These are phyloP conservation scores for Unio delphinus DNA, from an alignment of 2,888 invertebrate genomes.

Conservation along the genomic window DNA sequence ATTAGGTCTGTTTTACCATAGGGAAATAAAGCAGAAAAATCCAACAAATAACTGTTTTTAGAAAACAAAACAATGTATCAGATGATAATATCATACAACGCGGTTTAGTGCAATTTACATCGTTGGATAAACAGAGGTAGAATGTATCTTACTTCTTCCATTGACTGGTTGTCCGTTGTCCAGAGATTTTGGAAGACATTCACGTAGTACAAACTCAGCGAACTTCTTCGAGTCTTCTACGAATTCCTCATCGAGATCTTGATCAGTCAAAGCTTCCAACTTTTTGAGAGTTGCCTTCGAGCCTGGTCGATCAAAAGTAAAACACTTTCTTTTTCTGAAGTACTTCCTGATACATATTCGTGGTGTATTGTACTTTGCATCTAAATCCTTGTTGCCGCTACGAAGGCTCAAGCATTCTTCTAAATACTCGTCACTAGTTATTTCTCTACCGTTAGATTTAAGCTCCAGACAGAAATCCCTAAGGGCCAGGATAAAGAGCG, in stretches of 20 bases:
- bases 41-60: too few relatives aligned
- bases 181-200: neutral
- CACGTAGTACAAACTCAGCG: neutral
- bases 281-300: neutral
- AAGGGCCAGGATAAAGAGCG: conserved; percentile 7
- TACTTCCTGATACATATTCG: conserved; percentile 7
- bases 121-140: neutral
- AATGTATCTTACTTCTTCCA: conserved; percentile 7
- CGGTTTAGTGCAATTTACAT: neutral
- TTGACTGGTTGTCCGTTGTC: conserved; percentile 5
- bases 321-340: conserved; percentile 10
- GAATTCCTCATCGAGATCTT: conserved; percentile 7
- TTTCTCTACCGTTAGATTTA: conserved; percentile 5
- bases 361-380: conserved; percentile 8
- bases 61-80: too few relatives aligned
- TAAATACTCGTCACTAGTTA: conserved; percentile 10
- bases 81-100: too few relatives aligned
- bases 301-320: conserved; percentile 9
- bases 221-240: conserved; percentile 7
- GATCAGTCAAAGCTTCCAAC: conserved; percentile 2
- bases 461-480: conserved; percentile 11
- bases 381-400: neutral
- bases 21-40: too few relatives aligned
- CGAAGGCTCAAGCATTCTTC: conserved; percentile 5
- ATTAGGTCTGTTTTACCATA: too few relatives aligned